Base-by-base conservation (phyloP, 1,140 invertebrate species). In the Spodoptera litura region DNA sequence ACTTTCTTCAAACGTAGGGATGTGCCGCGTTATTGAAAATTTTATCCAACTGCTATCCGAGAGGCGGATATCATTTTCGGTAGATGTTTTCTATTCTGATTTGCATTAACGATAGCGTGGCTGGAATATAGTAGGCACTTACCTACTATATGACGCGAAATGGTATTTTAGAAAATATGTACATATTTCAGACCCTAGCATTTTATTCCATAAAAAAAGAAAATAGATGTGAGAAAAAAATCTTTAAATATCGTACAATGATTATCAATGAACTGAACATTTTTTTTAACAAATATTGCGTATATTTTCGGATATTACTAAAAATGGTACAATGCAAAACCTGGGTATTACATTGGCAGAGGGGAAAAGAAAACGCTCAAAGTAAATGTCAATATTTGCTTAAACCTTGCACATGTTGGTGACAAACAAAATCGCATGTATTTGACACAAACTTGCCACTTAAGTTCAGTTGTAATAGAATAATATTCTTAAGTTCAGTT, bases 301-400 rank as follows among this genome's bases (percentile, higher is more conserved):
- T 8, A 72, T 72, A 38, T 53, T 20, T 58, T 55, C 70, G 31
- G n/a, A 58, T 58, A 56, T 72, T 12, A 10, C 2, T 20, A 15
- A 56, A 15, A 38, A n/a, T 56, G 44, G 13, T 9, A 3, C 27
- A 31, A 4, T 35, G 6, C 8, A 55, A 31, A 51, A 52, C 13
- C 13, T 10, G 56, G 56, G 55, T 5, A 15, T 44, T 38, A 11
- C 1, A 9, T 59, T 59, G 55, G n/a, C 44, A 59, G 35, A 73
- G 71, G 81, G 73, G 64, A 58, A 51, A 75, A 72, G 68, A 76
- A 80, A 71, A 25, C 70, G 13, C 13, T 15, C 38, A 82, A 87
- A 89, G 87, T 89, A 84, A 89, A 87, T 89, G 87, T 86, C 85
- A 89, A 91, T 88, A 89, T 90, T 90, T 87, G 82, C 82, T 79